Percentiles rank a stretch among this genome's conserved stretches.
Conservation (phyloP, 2,797 vertebrate genomes). For the Pseudomugil tenellus region DNA sequence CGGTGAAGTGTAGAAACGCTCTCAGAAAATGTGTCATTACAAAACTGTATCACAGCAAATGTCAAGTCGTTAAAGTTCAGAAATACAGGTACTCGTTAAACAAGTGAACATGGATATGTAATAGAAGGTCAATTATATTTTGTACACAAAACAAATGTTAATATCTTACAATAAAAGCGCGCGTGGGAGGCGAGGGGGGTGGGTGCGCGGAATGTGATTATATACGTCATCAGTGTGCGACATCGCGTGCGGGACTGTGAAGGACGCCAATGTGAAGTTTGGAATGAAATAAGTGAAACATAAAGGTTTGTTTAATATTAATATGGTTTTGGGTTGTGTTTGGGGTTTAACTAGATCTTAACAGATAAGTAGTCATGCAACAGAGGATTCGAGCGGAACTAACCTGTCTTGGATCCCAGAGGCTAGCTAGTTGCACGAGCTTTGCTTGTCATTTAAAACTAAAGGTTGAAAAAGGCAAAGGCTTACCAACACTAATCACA, state of each 20-base stretch:
- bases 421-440: slow-evolving; percentile 8
- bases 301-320: slow-evolving; percentile 40
- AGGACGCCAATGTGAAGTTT: slow-evolving; percentile 46
- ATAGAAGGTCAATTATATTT: background rate
- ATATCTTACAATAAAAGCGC: no score
- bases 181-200: no score
- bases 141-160: background rate
- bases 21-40: background rate
- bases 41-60: background rate
- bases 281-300: slow-evolving; percentile 37
- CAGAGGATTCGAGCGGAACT: fast-evolving
- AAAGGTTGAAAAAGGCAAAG: background rate
- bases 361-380: fast-evolving
- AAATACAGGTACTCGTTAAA: background rate
- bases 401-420: background rate
- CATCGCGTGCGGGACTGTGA: slow-evolving; percentile 52
- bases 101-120: no score
- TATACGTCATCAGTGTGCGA: slow-evolving; percentile 69
- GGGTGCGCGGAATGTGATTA: no score
- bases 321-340: fast-evolving
- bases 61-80: background rate
- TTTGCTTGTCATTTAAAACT: background rate
- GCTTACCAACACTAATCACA: background rate
- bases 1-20: background rate
- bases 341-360: fast-evolving